Evolutionary conservation across 2,113 vertebrate genomes (phyloP).

Genomic region (Spermophilus dauricus): DNA sequence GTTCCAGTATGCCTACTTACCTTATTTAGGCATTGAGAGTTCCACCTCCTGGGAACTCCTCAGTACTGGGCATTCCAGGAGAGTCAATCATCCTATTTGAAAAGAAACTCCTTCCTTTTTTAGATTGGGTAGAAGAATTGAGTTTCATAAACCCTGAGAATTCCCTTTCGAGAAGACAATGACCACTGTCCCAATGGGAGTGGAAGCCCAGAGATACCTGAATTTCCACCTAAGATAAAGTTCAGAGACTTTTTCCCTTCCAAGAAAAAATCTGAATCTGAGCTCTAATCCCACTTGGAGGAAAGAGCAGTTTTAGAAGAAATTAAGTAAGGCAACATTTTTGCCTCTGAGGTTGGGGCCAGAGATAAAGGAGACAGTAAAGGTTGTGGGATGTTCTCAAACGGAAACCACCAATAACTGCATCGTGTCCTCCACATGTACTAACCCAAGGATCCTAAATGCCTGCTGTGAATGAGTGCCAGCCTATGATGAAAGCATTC

Average conservation of each 20-base stretch:
- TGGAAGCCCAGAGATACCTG: neutral
- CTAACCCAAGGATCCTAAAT: neutral
- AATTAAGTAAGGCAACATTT: neutral
- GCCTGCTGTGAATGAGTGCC: neutral
- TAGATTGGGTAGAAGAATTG: neutral
- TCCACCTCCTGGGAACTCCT: neutral
- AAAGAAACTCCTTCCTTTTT: neutral
- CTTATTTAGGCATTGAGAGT: neutral
- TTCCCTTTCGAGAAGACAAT: neutral
- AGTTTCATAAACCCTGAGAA: neutral
- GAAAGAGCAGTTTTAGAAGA: neutral
- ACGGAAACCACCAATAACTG: neutral
- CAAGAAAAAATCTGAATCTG: neutral
- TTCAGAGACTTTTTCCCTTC: neutral
- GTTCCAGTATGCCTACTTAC: neutral
- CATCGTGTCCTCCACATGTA: fast-evolving
- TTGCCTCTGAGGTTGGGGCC: neutral
- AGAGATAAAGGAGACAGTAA: neutral
- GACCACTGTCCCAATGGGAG: neutral
- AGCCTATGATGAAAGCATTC: neutral
- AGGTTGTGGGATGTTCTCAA: neutral
- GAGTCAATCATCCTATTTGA: neutral
- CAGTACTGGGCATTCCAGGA: neutral
- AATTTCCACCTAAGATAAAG: neutral
- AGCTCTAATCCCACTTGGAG: neutral